phyloP scores from a whole-genome alignment of 2,113 vertebrate genomes.

The Agapornis roseicollis region DNA sequence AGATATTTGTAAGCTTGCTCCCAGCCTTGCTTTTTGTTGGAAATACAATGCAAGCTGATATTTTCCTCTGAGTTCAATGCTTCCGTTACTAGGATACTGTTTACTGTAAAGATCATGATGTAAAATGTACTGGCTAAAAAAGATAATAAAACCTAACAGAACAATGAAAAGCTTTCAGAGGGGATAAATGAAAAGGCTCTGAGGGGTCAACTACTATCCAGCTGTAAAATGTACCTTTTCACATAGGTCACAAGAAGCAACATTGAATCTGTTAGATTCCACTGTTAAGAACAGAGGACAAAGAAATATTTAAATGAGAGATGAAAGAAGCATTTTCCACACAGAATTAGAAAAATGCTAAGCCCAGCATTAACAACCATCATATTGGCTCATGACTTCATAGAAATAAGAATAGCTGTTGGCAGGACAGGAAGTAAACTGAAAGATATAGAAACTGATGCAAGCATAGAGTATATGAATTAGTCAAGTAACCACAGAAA shows the following conservation, averaged over 20 bases:
- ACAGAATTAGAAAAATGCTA: not conserved
- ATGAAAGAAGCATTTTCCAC: not conserved
- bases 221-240: not conserved
- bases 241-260: not conserved
- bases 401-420: not conserved
- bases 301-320: not conserved
- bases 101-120: conserved; percentile 11
- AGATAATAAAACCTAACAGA: not conserved
- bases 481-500: not conserved
- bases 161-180: not conserved
- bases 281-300: not conserved
- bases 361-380: not conserved
- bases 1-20: not conserved
- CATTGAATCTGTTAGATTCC: not conserved
- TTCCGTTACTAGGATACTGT: conserved; percentile 50
- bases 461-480: not conserved
- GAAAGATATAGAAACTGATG: not conserved
- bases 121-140: not conserved
- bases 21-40: not conserved
- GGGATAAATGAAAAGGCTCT: not conserved
- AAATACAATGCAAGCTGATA: not conserved
- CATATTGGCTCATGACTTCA: not conserved
- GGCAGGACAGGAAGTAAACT: not conserved
- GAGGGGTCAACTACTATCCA: not conserved
- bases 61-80: not conserved